Base-by-base conservation (phyloP, 1,140 invertebrate genomes). In the Adelges cooleyi region DNA sequence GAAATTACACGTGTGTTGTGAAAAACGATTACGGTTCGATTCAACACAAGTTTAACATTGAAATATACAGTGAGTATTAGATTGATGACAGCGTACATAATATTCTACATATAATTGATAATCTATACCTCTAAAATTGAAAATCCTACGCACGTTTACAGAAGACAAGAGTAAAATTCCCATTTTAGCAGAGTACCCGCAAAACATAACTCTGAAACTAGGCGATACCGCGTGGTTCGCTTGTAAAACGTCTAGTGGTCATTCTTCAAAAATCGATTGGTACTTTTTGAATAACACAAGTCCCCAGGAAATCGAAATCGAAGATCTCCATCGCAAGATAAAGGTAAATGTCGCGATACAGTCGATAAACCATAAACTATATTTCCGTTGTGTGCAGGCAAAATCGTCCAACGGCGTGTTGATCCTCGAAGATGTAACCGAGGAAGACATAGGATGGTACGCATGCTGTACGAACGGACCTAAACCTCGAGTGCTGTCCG, bases 391-490 rank as follows among this genome's bases (percentile, higher is more conserved):
- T 50, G 23, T 25, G 49, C 46, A 67, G 66, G 49, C 40, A 18
- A 67, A 23, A 36, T 27, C n/a, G 49, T 85, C 70, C 82, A 83
- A 1, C 82, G 92, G 74, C 73, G 84, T 13, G 73, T 95, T 11
- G 80, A 81, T 11, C 72, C 15, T 97, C 13, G 78, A 80, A 48
- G 94, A 95, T 73, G 85, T 95, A 0, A 92, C 87, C 0, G 78
- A 84, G 56, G 82, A 85, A 36, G 86, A 94, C 70, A 86, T 90
- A 72, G 93, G 92, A 1, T 94, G 88, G 88, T 97, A 96, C 72
- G 87, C 88, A 0, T 98, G 93, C 73, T 78, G 93, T 4, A 90
- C 88, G 0, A 80, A 83, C 3, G 80, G 80, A 29, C 77, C 93
- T 9, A 92, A 92, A 0, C 79, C 79, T 36, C 82, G 83, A 1